Percentiles rank a stretch among this genome's conserved stretches.
phyloP scores from a whole-genome alignment of 2,113 vertebrate genomes.

The Aegotheles bennettii region DNA sequence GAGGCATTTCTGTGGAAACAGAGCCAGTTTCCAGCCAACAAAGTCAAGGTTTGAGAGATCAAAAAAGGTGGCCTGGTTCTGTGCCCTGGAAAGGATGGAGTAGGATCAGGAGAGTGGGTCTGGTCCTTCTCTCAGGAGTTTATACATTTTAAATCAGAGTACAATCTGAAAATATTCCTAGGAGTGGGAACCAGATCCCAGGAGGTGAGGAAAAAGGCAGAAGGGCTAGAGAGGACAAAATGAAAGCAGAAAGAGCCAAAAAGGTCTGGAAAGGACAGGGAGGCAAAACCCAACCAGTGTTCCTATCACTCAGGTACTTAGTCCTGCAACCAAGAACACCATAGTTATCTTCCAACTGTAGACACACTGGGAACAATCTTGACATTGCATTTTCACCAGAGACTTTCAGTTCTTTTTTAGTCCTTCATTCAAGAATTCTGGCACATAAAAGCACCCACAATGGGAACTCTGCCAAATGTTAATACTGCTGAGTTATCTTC shows the following conservation, averaged over 20 bases:
- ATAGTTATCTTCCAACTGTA: neutral
- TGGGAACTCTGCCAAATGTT: constrained; percentile 10
- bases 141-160: neutral
- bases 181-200: neutral
- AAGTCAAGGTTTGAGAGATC: neutral
- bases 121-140: neutral
- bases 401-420: neutral
- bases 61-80: neutral
- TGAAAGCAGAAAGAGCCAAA: neutral
- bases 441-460: neutral
- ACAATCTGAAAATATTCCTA: neutral
- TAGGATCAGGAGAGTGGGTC: neutral
- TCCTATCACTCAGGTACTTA: neutral
- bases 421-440: constrained; percentile 9
- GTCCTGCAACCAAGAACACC: neutral
- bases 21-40: neutral
- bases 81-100: neutral
- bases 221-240: neutral
- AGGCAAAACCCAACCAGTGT: neutral
- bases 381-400: neutral
- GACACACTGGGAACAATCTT: neutral
- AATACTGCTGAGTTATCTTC: neutral
- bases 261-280: neutral
- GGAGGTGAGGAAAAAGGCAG: neutral
- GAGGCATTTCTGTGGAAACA: neutral